Conservation (phyloP, 2,888 invertebrate genomes). For the Nycteola revayana region DNA sequence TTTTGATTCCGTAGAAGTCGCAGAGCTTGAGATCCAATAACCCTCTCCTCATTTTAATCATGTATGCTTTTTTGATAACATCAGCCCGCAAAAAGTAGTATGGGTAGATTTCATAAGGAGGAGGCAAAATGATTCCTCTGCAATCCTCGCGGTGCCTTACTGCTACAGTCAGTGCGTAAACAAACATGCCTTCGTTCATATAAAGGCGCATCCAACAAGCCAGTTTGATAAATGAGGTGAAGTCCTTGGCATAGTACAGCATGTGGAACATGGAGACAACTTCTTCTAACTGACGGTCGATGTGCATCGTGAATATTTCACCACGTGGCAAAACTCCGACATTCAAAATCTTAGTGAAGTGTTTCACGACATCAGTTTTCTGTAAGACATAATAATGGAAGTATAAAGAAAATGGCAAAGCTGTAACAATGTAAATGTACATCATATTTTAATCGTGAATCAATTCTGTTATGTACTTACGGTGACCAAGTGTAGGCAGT, state of each 20-base stretch:
- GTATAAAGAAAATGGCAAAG: too few species aligned
- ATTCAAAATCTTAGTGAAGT: conserved; percentile 77
- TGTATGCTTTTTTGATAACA: conserved; percentile 82
- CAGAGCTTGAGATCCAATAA: conserved; percentile 71
- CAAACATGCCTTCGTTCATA: conserved; percentile 82
- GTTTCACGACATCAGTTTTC: conserved; percentile 81
- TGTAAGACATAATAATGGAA: too few species aligned
- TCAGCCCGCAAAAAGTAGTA: conserved; percentile 85
- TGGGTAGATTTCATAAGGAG: conserved; percentile 83
- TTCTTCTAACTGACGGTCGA: conserved; percentile 75
- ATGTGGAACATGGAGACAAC: conserved; percentile 77
- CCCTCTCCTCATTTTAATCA: conserved; percentile 75
- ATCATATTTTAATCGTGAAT: too few species aligned
- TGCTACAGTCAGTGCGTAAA: conserved; percentile 78
- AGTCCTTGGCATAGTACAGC: conserved; percentile 79
- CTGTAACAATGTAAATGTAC: too few species aligned
- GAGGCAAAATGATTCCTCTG: conserved; percentile 75
- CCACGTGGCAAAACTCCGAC: conserved; percentile 81
- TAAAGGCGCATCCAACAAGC: conserved; percentile 78
- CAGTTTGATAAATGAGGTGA: conserved; percentile 70
- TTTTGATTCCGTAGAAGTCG: conserved; percentile 76
- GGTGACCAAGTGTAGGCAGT: conserved; percentile 47
- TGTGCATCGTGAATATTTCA: conserved; percentile 74
- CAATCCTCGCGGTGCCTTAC: conserved; percentile 77
- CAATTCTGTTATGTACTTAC: too few species aligned